A percentile compares a stretch with the other conserved stretches of the same genome.
These are phyloP conservation scores for Onychostoma macrolepis DNA, from an alignment of 2,113 vertebrate species.

Conservation along the genomic window DNA sequence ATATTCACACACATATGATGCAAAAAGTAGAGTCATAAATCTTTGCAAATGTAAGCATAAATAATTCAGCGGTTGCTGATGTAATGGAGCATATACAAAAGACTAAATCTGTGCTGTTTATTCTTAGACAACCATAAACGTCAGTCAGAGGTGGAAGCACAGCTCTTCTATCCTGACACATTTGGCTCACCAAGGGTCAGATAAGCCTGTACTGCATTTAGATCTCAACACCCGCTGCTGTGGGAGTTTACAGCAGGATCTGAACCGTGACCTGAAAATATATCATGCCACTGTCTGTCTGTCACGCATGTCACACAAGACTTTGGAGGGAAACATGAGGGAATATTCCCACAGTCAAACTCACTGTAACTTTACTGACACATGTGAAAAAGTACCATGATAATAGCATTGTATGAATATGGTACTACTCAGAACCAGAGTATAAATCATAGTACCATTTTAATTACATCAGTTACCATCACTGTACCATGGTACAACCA, in stretches of 20 bases:
- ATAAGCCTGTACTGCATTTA: constrained; percentile 58
- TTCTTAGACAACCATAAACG: constrained; percentile 27
- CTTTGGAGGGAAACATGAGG: not conserved
- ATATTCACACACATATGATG: constrained; percentile 29
- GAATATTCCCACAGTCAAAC: not conserved
- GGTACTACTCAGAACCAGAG: not conserved
- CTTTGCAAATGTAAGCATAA: not conserved
- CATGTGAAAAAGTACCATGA: not conserved
- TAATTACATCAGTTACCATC: too few relatives aligned
- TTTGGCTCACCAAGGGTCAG: constrained; percentile 49
- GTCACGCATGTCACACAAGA: not conserved
- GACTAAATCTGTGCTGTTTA: constrained; percentile 11
- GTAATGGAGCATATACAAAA: constrained; percentile 30
- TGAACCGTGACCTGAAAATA: constrained; percentile 23
- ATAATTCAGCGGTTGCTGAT: not conserved
- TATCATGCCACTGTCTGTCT: not conserved
- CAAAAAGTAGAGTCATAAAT: constrained; percentile 1
- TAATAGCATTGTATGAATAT: not conserved
- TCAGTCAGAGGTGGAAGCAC: not conserved
- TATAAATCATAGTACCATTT: too few relatives aligned
- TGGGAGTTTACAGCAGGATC: not conserved
- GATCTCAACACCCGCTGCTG: constrained; percentile 37
- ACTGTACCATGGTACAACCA: too few relatives aligned
- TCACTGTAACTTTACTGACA: not conserved
- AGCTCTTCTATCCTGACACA: constrained; percentile 16